Evolutionary conservation across 1,140 invertebrate genomes (phyloP).

Genomic region (Octopus bimaculoides): DNA sequence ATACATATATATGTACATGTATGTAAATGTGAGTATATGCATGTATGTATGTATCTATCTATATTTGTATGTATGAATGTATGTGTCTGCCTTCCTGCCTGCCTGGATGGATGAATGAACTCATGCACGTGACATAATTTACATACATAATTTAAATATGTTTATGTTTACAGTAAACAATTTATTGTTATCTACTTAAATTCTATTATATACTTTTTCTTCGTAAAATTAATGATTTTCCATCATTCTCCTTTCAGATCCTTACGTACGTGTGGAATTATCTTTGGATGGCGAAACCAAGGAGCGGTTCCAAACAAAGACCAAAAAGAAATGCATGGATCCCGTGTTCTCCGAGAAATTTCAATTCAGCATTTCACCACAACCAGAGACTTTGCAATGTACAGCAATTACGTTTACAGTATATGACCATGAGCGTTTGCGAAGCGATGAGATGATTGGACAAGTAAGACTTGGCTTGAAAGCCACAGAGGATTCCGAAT

Average conservation of each 20-base stretch:
- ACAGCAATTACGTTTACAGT: constrained; percentile 40
- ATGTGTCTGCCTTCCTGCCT: neutral
- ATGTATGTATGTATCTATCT: neutral
- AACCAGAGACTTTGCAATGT: constrained; percentile 35
- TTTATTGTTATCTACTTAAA: too few species aligned
- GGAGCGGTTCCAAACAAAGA: constrained; percentile 30
- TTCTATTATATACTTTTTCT: too few species aligned
- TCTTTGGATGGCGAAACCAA: constrained; percentile 28
- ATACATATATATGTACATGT: neutral
- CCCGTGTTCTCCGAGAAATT: constrained; percentile 50
- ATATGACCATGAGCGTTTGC: constrained; percentile 47
- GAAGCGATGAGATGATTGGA: constrained; percentile 47
- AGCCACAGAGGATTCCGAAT: constrained; percentile 34
- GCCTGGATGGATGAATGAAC: neutral
- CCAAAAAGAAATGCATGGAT: constrained; percentile 41
- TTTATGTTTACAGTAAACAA: too few species aligned
- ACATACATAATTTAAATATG: neutral
- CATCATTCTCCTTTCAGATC: constrained; percentile 29
- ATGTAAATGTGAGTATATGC: neutral
- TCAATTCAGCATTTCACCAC: constrained; percentile 34
- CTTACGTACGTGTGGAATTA: constrained; percentile 37
- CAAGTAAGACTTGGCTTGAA: constrained; percentile 41
- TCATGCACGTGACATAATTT: neutral
- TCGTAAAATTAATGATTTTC: neutral
- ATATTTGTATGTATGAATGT: neutral